Evolutionary conservation across 1,140 invertebrate genomes (phyloP).

Genomic region (Pygmarrhopalites habei): DNA sequence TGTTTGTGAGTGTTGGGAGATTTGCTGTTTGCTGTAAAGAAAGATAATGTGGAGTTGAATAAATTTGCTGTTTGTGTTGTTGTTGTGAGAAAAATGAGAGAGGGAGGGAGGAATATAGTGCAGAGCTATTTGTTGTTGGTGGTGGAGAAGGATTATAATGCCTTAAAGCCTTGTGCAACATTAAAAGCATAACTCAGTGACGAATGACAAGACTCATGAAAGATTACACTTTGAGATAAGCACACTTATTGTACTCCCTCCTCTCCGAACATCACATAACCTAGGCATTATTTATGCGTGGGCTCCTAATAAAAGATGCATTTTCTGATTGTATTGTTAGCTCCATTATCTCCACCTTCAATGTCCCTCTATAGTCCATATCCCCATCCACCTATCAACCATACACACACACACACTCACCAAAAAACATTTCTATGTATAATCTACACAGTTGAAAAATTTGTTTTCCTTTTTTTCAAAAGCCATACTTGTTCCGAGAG

Average conservation of each 20-base stretch:
- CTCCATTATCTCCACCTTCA: conserved; percentile 33
- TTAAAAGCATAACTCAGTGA: conserved; percentile 22
- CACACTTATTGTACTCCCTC: background rate
- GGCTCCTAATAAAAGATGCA: conserved; percentile 32
- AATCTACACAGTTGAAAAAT: too few relatives aligned
- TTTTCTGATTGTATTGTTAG: conserved; percentile 30
- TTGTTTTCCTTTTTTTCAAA: background rate
- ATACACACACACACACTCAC: conserved; percentile 5
- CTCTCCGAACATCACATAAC: conserved; percentile 21
- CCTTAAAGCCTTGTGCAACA: background rate
- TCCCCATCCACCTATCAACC: conserved; percentile 12
- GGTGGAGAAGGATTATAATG: too few relatives aligned
- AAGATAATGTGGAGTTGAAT: too few relatives aligned
- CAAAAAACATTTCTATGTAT: too few relatives aligned
- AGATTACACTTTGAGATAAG: conserved; percentile 31
- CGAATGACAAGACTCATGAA: conserved; percentile 32
- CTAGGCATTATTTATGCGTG: conserved; percentile 27
- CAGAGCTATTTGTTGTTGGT: too few relatives aligned
- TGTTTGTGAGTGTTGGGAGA: too few relatives aligned
- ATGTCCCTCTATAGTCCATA: conserved; percentile 21
- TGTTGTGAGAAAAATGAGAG: too few relatives aligned
- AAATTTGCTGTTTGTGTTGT: too few relatives aligned
- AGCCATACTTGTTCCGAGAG: too few relatives aligned
- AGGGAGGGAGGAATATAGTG: too few relatives aligned
- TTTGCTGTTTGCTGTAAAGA: too few relatives aligned